Evolutionary conservation across 1,140 invertebrate species (phyloP), one percentile per base, ranked within the genome.

Genomic region (Notospermus geniculatus): DNA sequence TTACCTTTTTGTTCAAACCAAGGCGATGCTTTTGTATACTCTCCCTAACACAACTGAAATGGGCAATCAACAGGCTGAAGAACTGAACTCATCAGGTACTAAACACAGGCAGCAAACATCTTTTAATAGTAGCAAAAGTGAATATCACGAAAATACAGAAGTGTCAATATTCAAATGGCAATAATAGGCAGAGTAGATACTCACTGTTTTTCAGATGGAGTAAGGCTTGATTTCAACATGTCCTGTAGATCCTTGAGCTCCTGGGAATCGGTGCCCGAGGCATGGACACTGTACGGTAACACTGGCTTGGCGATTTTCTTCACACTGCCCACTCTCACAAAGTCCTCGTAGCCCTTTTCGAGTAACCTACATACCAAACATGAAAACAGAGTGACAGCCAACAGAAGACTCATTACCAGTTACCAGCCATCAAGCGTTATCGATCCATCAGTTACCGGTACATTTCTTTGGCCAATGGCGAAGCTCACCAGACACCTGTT

Each of bases 261-360:
- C 50, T 74, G 69, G 39, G 59, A 74, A 11, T 74, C 70, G 53
- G 65, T 70, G 25, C 73, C 73, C 45, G 67, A 64, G 2, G 72
- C 75, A 72, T 77, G 75, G 23, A 77, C 70, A 69, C 75, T 77
- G 53, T 9, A 68, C 69, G n/a, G 54, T 19, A 62, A 50, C 54
- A 53, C 67, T 22, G 72, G 70, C 57, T 77, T 77, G n/a, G 74
- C 66, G 59, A 77, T 76, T 58, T 77, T 76, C 63, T 72, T 74
- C 4, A 75, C 58, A 69, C 75, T 77, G 45, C 75, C 75, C 27
- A 77, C 75, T 46, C 75, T 53, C 22, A 77, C 66, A 72, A 77
- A 77, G 50, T 75, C 74, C 58, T 73, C 69, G 72, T 71, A 77
- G 11, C 71, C 74, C 53, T 75, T 62, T 23, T 72, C 67, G n/a